Conservation (phyloP, 2,113 vertebrate species). For the Brachyhypopomus gauderio region DNA sequence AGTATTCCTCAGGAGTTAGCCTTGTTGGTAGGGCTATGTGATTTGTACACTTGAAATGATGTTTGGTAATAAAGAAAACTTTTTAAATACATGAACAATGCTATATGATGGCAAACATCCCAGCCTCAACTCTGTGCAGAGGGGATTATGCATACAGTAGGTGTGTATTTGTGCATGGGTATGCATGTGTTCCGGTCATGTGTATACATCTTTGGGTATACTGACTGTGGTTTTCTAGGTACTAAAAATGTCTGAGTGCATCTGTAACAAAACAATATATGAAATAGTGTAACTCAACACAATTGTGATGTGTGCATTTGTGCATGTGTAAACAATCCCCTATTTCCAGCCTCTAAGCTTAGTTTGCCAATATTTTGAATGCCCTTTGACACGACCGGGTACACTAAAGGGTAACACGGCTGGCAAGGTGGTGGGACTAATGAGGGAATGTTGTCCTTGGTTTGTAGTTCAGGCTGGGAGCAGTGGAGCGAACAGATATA, state of each 20-base stretch:
- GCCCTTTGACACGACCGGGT: conserved; percentile 77
- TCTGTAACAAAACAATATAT: no score
- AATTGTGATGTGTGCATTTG: conserved; percentile 65
- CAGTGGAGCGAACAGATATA: conserved; percentile 72
- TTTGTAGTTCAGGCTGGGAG: conserved; percentile 73
- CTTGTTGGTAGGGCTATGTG: conserved; percentile 13
- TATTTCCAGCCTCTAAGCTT: conserved; percentile 53
- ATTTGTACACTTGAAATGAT: conserved; percentile 36
- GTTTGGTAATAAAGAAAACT: conserved; percentile 16
- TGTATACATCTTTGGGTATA: conserved; percentile 12
- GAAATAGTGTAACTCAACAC: conserved; percentile 38
- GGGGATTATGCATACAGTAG: neutral
- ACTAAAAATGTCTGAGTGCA: no score
- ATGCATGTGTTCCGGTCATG: neutral
- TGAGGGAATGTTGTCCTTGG: conserved; percentile 78
- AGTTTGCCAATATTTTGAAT: conserved; percentile 80
- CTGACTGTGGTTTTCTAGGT: no score
- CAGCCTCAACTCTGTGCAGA: neutral
- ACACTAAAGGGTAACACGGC: conserved; percentile 77
- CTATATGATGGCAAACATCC: conserved; percentile 5
- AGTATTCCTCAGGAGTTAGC: conserved; percentile 23
- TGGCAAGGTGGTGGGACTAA: conserved; percentile 76
- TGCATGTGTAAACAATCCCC: conserved; percentile 57
- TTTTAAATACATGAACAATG: conserved; percentile 18
- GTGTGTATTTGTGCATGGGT: conserved; percentile 48